These are phyloP conservation scores for Denticeps clupeoides DNA, from an alignment of 2,797 vertebrate genomes.

Conservation along the genomic window DNA sequence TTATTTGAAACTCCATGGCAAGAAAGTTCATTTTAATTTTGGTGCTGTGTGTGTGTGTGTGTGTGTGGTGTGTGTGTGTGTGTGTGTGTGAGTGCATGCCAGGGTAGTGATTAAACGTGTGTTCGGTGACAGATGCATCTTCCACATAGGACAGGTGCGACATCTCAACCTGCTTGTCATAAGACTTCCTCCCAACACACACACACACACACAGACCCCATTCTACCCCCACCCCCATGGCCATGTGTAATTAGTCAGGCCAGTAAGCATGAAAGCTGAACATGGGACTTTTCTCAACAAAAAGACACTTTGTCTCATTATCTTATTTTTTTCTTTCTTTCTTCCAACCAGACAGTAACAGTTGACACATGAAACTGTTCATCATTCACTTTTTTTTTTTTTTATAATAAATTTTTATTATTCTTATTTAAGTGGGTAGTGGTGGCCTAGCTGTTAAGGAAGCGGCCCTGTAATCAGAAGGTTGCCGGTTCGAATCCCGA, in stretches of 20 bases:
- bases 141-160: constrained; percentile 68
- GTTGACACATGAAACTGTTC: too few species aligned
- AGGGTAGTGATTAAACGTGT: constrained; percentile 70
- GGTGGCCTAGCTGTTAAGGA: too few species aligned
- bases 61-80: constrained; percentile 7
- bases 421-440: too few species aligned
- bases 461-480: too few species aligned
- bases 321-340: constrained; percentile 20
- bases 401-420: too few species aligned
- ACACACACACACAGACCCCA: background rate
- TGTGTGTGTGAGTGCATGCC: constrained; percentile 25
- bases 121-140: constrained; percentile 66
- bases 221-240: constrained; percentile 7
- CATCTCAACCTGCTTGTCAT: constrained; percentile 58
- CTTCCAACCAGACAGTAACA: too few species aligned
- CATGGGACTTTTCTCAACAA: constrained; percentile 43
- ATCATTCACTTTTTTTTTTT: background rate
- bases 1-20: constrained; percentile 63
- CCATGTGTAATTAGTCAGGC: constrained; percentile 62
- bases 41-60: constrained; percentile 33
- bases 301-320: constrained; percentile 60
- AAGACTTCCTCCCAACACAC: background rate
- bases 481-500: too few species aligned
- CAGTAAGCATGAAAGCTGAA: constrained; percentile 58
- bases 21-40: constrained; percentile 99